Evolutionary conservation across 2,113 vertebrate genomes (phyloP), one percentile per base, ranked within the genome.

Genomic region (Tauraco erythrolophus): DNA sequence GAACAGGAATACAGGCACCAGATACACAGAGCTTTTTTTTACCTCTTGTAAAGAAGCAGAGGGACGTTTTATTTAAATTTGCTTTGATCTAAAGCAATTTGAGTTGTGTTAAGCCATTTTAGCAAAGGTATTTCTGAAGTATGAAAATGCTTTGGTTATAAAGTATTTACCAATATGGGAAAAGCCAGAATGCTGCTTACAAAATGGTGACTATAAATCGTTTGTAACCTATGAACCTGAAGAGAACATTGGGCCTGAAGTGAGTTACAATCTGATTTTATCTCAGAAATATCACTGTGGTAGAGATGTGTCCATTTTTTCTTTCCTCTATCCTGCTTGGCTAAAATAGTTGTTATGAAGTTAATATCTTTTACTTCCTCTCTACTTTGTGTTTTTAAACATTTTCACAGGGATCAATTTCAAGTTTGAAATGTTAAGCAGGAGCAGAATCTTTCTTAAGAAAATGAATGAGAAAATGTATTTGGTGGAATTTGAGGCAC

Each of bases 1-100:
- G 97, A 97, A 94, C n/a, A 88, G 91, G 88, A 91, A 94, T 88
- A 50, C 80, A 79, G 94, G 90, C 92, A 87, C 46, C 80, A 72
- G 91, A 96, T 94, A 93, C 16, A 80, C 78, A 83, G 92, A 88
- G 84, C 33, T 35, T 50, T 37, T 89, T 28, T 94, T 94, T 68
- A 51, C 89, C 77, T 89, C 81, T 48, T 56, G 37, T 43, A 84
- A 94, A 80, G 93, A 96, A 90, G 53, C 64, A 72, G 56, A 46
- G 54, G n/a, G 51, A 48, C 39, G 39, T 76, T 77, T 87, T 65
- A 31, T 93, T 96, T 83, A 84, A 51, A 84, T 93, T 87, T 94
- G 12, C 78, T 89, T 80, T 89, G 45, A 80, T 91, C n/a, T 89
- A 76, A 91, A 84, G 61, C 89, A 85, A 37, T 93, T 56, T 70